A percentile compares a stretch with the other conserved stretches of the same genome.
Conservation (phyloP, 2,888 invertebrate species). For the Lobophora halterata region DNA sequence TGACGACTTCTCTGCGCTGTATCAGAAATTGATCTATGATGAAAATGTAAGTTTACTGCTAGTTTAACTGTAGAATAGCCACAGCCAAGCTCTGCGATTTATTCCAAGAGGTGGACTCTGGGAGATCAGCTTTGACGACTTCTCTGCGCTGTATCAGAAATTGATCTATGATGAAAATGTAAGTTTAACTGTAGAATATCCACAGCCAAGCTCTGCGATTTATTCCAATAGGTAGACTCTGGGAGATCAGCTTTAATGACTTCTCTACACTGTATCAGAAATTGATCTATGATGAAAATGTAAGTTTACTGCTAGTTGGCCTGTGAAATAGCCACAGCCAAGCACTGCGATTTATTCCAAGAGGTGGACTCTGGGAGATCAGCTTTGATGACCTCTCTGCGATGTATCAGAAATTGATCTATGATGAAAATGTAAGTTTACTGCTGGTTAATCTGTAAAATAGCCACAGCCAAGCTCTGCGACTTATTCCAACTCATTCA, state of each 20-base stretch:
- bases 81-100: constrained; percentile 88
- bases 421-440: too few species aligned
- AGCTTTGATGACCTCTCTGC: too few species aligned
- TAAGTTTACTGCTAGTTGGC: constrained; percentile 68
- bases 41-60: constrained; percentile 82
- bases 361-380: constrained; percentile 91
- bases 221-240: too few species aligned
- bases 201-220: too few species aligned
- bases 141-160: too few species aligned
- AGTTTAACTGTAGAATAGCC: not conserved
- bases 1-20: constrained; percentile 92
- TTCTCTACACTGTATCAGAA: constrained; percentile 92
- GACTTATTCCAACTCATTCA: too few species aligned
- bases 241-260: constrained; percentile 94
- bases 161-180: too few species aligned
- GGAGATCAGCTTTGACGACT: too few species aligned
- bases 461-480: too few species aligned
- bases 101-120: constrained; percentile 92
- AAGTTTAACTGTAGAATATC: too few species aligned
- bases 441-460: too few species aligned
- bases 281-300: constrained; percentile 89
- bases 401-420: too few species aligned
- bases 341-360: constrained; percentile 90
- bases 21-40: constrained; percentile 91
- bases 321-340: constrained; percentile 59